phyloP scores from a whole-genome alignment of 2,888 invertebrate genomes.

The Agrochola lota region DNA sequence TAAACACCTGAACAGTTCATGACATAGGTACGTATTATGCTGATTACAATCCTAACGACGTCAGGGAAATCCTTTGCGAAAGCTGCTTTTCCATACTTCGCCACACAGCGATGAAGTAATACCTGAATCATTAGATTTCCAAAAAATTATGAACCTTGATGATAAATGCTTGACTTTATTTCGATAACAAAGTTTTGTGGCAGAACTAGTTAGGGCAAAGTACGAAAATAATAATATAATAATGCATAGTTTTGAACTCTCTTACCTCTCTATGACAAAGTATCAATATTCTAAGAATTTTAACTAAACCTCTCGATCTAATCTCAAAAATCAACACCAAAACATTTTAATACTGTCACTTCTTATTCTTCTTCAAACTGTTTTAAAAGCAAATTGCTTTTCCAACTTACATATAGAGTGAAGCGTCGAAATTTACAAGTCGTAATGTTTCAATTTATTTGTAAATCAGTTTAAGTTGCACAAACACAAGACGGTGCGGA shows the following conservation, averaged over 20 bases:
- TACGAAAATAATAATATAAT: no score
- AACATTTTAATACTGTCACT: slow-evolving; percentile 14
- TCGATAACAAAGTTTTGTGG: background rate
- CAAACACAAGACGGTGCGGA: slow-evolving; percentile 68
- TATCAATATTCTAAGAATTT: background rate
- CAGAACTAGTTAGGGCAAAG: background rate
- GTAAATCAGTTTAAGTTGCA: slow-evolving; percentile 71
- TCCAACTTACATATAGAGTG: slow-evolving; percentile 47
- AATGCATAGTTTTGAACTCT: background rate
- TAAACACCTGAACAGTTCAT: background rate
- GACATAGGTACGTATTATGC: background rate
- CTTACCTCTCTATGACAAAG: background rate
- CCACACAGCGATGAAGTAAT: background rate
- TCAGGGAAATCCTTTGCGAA: background rate
- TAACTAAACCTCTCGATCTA: no score
- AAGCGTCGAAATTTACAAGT: slow-evolving; percentile 50
- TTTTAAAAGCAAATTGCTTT: slow-evolving; percentile 46
- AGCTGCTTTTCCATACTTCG: background rate
- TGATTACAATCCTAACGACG: background rate
- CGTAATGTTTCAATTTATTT: slow-evolving; percentile 74
- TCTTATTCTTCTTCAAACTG: slow-evolving; percentile 18
- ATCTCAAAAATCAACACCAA: background rate
- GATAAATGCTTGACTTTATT: background rate
- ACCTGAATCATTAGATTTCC: background rate
- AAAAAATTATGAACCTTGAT: background rate